Evolutionary conservation across 1,140 invertebrate species (phyloP), one percentile per base, ranked within the genome.

Genomic region (Vollenhovia emeryi): DNA sequence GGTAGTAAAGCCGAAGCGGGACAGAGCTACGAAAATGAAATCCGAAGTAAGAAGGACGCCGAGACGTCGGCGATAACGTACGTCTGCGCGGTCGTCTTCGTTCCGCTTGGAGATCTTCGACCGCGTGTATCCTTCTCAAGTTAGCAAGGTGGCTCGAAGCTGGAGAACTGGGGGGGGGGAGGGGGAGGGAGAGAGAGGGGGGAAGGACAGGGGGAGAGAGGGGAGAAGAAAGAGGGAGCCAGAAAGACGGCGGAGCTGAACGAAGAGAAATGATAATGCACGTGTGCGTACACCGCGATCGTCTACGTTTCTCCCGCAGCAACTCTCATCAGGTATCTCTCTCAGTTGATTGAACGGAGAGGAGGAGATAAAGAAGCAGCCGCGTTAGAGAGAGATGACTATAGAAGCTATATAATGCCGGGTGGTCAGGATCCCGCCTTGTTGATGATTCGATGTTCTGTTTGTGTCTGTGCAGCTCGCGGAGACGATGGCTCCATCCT

Each of bases 401-500:
- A 21, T 33, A 88, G 84, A 90, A 84, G 91, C 84, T 91, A 80
- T 87, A 92, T 92, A 91, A 91, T 91, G 87, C 91, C 92, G 90
- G 91, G 90, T 93, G 91, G 91, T 87, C 89, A 86, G 84, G 79
- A 86, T 75, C 83, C 69, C 24, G 89, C 82, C 85, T 90, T 87
- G 80, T 90, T 88, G 89, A 88, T 93, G 90, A 91, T 89, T 92
- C 90, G 91, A 92, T 92, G 91, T 76, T 92, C 88, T 87, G 92
- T 91, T 92, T 91, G 91, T 92, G 89, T 91, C 89, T 85, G 89
- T 87, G 83, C 88, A 80, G 82, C 71, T 85, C 87, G 74, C 57
- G 60, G 30, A 64, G 80, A 87, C 40, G 64, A 27, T 30, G 36
- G 57, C 27, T 69, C 55, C 78, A 11, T 11, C 24, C 36, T 27